These are phyloP conservation scores for Alces alces DNA, from an alignment of 2,113 vertebrate genomes.

Conservation along the genomic window DNA sequence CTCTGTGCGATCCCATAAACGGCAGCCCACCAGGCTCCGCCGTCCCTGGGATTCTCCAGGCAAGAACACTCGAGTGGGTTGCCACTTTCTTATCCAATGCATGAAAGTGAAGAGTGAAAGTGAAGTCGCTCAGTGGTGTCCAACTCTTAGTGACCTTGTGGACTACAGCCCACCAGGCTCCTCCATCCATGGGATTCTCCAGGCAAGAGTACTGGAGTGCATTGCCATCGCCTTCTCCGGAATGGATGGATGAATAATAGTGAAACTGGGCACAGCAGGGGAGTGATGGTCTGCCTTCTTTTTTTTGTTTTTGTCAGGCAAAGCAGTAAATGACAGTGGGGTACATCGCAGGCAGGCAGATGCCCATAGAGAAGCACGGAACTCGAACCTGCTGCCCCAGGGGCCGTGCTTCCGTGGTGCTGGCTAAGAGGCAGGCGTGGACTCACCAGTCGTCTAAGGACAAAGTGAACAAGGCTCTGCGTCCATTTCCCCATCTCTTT, in stretches of 20 bases:
- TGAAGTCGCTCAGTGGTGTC: too few species aligned
- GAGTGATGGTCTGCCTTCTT: background rate
- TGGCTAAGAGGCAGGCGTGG: background rate
- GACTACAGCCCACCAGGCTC: too few species aligned
- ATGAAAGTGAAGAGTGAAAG: too few species aligned
- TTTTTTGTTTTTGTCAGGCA: background rate
- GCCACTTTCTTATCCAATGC: too few species aligned
- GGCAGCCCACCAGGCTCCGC: too few species aligned
- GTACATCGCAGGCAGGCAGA: background rate
- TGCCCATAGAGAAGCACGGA: background rate
- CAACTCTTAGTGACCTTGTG: too few species aligned
- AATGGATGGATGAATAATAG: background rate
- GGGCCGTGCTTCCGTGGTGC: fast-evolving
- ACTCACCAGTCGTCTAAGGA: background rate
- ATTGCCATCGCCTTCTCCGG: background rate
- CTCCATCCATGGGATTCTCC: too few species aligned
- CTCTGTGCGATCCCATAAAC: too few species aligned
- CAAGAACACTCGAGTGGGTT: too few species aligned
- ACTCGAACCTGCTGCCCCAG: background rate
- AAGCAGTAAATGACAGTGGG: background rate
- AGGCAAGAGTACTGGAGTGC: too few species aligned
- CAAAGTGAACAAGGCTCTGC: background rate
- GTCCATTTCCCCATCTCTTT: background rate
- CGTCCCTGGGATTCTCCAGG: too few species aligned
- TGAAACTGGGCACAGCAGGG: background rate